Evolutionary conservation across 37 sponge, comb jelly and placozoan genomes (phyloP).

Genomic region (Beroe forskalii): DNA sequence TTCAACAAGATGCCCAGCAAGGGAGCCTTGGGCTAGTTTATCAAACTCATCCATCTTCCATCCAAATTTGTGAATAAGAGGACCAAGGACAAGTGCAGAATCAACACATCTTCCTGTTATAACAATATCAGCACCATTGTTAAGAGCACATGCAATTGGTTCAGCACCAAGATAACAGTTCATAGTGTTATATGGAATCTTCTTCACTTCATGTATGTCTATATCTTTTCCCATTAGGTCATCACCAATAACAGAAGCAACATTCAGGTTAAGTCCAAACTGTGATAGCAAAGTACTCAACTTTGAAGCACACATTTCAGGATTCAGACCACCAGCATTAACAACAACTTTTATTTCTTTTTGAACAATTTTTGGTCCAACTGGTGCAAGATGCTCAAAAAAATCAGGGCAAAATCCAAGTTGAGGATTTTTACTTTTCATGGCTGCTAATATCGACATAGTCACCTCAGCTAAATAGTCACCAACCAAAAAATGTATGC

Average conservation of each 20-base stretch:
- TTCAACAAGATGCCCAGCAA: slow-evolving; percentile 95
- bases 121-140: slow-evolving; percentile 89
- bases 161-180: slow-evolving; percentile 73
- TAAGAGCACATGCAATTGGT: slow-evolving; percentile 86
- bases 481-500: slow-evolving; percentile 84
- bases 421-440: slow-evolving; percentile 21
- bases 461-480: slow-evolving; percentile 98
- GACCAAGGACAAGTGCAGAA: slow-evolving; percentile 89
- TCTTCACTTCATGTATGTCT: background rate
- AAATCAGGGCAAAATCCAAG: slow-evolving; percentile 65
- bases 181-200: slow-evolving; percentile 34
- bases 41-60: slow-evolving; percentile 57
- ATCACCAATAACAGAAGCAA: slow-evolving; percentile 92
- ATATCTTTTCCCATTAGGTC: slow-evolving; percentile 70
- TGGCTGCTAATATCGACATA: slow-evolving; percentile 87
- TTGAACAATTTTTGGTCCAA: slow-evolving; percentile 10
- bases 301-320: slow-evolving; percentile 72
- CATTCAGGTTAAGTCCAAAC: slow-evolving; percentile 76
- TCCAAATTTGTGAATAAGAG: slow-evolving; percentile 88
- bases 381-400: slow-evolving; percentile 50
- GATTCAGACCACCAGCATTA: slow-evolving; percentile 96
- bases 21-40: slow-evolving; percentile 63
- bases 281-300: slow-evolving; percentile 69
- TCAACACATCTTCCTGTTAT: slow-evolving; percentile 95
- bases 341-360: slow-evolving; percentile 77